These are phyloP conservation scores for Aldrovandia affinis DNA, from an alignment of 2,797 vertebrate genomes.

Conservation along the genomic window DNA sequence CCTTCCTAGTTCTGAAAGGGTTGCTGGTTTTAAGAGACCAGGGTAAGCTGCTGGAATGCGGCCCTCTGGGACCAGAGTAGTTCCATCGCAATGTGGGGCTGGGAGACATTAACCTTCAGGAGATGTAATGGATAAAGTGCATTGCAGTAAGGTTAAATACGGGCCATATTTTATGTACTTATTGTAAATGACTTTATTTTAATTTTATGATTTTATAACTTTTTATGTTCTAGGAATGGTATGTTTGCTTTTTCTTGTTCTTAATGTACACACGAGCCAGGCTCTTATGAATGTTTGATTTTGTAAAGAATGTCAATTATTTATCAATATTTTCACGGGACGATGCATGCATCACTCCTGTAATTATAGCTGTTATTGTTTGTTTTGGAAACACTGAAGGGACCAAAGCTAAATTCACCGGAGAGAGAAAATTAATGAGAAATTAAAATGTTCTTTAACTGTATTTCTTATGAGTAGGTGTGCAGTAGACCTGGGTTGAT, in stretches of 20 bases:
- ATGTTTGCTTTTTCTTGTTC: neutral
- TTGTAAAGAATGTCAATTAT: conserved; percentile 16
- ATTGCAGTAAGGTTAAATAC: neutral
- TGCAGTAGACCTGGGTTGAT: neutral
- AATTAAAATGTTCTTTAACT: neutral
- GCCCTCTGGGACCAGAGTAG: neutral
- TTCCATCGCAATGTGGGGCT: neutral
- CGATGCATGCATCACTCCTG: conserved; percentile 6
- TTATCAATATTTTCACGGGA: neutral
- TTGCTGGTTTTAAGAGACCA: neutral
- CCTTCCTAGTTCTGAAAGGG: neutral
- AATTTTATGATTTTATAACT: neutral
- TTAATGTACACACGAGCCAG: neutral
- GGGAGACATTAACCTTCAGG: neutral
- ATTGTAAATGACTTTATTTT: neutral
- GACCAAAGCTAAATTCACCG: conserved; percentile 4
- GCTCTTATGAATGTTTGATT: conserved; percentile 34
- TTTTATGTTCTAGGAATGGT: neutral
- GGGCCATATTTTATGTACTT: neutral
- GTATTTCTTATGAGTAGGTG: neutral
- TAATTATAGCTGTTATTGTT: neutral
- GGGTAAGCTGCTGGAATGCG: neutral
- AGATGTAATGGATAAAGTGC: neutral
- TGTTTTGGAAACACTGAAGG: neutral
- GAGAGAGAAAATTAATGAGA: neutral